phyloP scores from a whole-genome alignment of 1,140 invertebrate genomes.

The Episyrphus balteatus region DNA sequence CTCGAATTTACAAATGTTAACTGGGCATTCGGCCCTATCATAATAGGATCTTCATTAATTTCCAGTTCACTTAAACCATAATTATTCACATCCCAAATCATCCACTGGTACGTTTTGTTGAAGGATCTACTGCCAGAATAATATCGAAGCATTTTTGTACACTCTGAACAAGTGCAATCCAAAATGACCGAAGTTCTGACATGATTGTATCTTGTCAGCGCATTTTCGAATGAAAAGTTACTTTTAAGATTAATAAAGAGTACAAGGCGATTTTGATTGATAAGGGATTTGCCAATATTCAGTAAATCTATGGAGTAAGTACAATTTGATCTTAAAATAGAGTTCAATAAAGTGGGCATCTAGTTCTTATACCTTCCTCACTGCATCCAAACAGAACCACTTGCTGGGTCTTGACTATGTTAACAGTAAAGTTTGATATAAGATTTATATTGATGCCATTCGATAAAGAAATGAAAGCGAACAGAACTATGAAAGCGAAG shows the following conservation, averaged over 20 bases:
- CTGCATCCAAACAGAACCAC: too few species aligned
- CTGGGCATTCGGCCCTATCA: slow-evolving; percentile 21
- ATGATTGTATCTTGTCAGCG: slow-evolving; percentile 13
- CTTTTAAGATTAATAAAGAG: slow-evolving; percentile 11
- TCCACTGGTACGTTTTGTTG: slow-evolving; percentile 30
- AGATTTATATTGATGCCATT: too few species aligned
- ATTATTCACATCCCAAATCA: slow-evolving; percentile 14
- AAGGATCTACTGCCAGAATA: slow-evolving; percentile 16
- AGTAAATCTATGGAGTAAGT: too few species aligned
- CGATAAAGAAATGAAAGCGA: too few species aligned
- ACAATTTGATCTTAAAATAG: too few species aligned
- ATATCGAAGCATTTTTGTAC: slow-evolving; percentile 7
- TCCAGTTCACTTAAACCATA: slow-evolving; percentile 6
- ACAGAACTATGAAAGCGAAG: too few species aligned
- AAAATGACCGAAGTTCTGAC: slow-evolving; percentile 17
- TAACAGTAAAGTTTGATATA: too few species aligned
- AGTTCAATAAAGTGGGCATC: too few species aligned
- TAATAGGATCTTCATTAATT: slow-evolving; percentile 15
- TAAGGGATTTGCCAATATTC: slow-evolving; percentile 4
- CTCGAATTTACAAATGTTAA: slow-evolving; percentile 21
- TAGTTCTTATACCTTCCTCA: too few species aligned
- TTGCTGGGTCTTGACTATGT: too few species aligned
- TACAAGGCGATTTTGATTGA: slow-evolving; percentile 16
- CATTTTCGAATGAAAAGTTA: slow-evolving; percentile 3
- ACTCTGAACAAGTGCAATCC: slow-evolving; percentile 11